Base-by-base conservation (phyloP, 2,797 vertebrate species). In the Chaetodon trifasciatus region DNA sequence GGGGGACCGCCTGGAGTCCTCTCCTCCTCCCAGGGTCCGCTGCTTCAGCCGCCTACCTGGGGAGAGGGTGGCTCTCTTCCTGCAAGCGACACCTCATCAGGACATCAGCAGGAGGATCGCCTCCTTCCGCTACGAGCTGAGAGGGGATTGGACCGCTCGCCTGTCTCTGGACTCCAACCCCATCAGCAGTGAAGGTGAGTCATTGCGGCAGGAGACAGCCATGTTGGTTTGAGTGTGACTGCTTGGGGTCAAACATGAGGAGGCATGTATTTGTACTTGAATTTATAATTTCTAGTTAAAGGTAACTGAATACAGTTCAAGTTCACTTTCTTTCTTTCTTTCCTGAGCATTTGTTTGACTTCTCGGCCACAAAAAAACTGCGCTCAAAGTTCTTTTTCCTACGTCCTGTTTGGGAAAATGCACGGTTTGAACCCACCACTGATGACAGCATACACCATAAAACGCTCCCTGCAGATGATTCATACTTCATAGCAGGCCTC, bases 81-180 rank as follows among this genome's bases (percentile, higher is more conserved):
- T 99, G 64, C 97, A 98, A 83, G 97, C 98, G n/a, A 97, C 97
- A 0, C 96, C 95, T 0, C 97, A 98, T 63, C 95, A 91, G 47
- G 97, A 98, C 95, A 97, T 97, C 95, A 98, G 98, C 93, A 94
- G 96, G 61, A 95, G 97, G 81, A 97, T 97, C 8, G 97, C 98
- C 0, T 95, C 97, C 60, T 97, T 98, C 87, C 96, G 96, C 81
- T 98, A 98, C 0, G 96, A 98, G 86, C 92, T 98, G 88, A 94
- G 95, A 13, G 97, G 96, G 3, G 96, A 97, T 76, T 92, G 96
- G 95, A 93, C 89, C 0, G 94, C 94, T 0, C 94, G 89, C 16
- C 87, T 96, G 24, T 95, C 95, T 0, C 90, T 96, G 74, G 96
- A 96, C 39, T 90, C 95, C 0, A 92, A 90, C 69, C 90, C 91